Base-by-base conservation (phyloP, 2,797 vertebrate genomes). In the Sebastes vulpes region DNA sequence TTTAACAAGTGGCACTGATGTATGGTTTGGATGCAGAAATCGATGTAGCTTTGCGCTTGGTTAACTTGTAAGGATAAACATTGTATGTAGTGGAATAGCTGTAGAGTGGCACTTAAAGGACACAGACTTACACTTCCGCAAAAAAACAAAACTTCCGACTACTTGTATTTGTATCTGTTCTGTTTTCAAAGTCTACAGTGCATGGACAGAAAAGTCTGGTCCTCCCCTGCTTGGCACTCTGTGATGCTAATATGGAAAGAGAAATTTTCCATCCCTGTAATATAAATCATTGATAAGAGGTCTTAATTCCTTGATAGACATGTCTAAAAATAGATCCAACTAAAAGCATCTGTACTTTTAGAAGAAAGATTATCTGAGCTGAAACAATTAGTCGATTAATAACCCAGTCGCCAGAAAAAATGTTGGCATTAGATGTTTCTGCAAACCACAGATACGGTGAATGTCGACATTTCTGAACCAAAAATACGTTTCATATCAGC, bases 1-100 rank as follows among this genome's bases (percentile, higher is more conserved):
- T 75, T 87, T 80, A 78, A 63, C 21, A 72, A 78, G 72, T 61
- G 57, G 11, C 56, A 50, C 46, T 77, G 83, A 87, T 88, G 67
- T 52, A 79, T 60, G 57, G 25, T 65, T 9, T 8, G 23, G 5
- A 42, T 21, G 32, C 65, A 84, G 58, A 35, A 77, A 82, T 89
- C 81, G 2, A 81, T 90, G 65, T 0, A 35, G 59, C 35, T 64
- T 21, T 32, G 53, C 0, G 1, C 31, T 31, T 9, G n/a, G 66
- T 38, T 63, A 81, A 50, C 68, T 31, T 52, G 6, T 12, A 12
- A 9, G 18, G 50, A 70, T 61, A 32, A 81, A 64, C 31, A 60
- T 8, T 29, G 28, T 23, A 59, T 77, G 48, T 8, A 8, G 14
- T 42, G 11, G 67, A 70, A 50, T 3, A 32, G 23, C 9, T 50